Conservation (phyloP, 53 echinoderm and acorn worm genomes). For the Temnopleurus reevesii region DNA sequence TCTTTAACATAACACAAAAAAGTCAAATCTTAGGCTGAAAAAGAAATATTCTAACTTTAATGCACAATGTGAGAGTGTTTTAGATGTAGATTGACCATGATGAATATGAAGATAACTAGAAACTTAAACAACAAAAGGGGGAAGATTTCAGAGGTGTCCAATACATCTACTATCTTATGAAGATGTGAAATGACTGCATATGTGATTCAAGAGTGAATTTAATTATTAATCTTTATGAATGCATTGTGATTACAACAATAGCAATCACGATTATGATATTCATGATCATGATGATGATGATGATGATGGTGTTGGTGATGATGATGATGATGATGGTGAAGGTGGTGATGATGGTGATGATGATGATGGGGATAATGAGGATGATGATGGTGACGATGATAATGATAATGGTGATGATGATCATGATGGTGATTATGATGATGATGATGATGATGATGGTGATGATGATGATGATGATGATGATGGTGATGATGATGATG, state of each 20-base stretch:
- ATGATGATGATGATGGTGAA: conserved; percentile 22
- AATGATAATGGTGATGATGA: neutral
- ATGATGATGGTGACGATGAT: neutral
- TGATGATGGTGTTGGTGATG: conserved; percentile 2
- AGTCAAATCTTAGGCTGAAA: too few relatives aligned
- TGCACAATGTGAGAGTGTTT: neutral
- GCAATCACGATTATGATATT: neutral
- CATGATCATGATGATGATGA: neutral
- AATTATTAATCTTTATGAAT: too few relatives aligned
- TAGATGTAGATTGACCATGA: neutral
- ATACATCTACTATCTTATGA: neutral
- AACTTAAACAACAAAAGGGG: neutral
- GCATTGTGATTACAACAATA: neutral
- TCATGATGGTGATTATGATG: neutral
- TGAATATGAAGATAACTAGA: neutral
- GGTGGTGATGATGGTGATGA: conserved; percentile 31
- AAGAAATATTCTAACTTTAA: too few relatives aligned
- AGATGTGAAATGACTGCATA: conserved; percentile 19
- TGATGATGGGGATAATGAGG: neutral
- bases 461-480: neutral
- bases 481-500: neutral
- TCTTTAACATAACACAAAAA: too few relatives aligned
- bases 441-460: neutral
- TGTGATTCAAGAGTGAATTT: too few relatives aligned
- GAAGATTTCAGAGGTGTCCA: too few relatives aligned